phyloP scores from a whole-genome alignment of 2,797 vertebrate genomes.

The Pangasius krempfi region DNA sequence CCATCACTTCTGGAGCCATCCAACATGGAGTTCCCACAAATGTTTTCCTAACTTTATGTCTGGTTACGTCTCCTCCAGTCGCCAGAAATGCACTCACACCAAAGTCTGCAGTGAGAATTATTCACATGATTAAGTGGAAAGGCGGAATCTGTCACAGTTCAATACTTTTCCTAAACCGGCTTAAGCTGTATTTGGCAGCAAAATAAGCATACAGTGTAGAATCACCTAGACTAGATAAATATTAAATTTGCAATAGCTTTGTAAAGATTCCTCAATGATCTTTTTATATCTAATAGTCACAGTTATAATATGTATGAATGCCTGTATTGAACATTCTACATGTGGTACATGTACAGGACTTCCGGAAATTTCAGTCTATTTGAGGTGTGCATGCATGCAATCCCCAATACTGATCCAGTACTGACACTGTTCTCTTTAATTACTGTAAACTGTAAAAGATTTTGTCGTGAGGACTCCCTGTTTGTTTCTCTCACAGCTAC shows the following conservation, averaged over 20 bases:
- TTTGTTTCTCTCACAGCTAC: not conserved
- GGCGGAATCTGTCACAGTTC: not conserved
- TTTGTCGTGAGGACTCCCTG: not conserved
- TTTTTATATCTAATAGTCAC: not conserved
- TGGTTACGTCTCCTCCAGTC: conserved; percentile 94
- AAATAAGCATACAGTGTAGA: not conserved
- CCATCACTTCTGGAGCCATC: conserved; percentile 99
- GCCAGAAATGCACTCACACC: conserved; percentile 96
- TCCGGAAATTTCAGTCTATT: not conserved
- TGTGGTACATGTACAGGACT: not conserved
- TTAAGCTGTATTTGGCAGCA: not conserved
- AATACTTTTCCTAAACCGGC: not conserved
- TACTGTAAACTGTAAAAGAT: not conserved
- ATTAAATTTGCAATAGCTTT: not conserved
- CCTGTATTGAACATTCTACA: not conserved
- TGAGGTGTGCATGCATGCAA: not conserved
- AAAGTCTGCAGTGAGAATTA: conserved; percentile 81
- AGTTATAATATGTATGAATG: not conserved
- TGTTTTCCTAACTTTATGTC: conserved; percentile 98
- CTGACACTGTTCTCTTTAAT: not conserved
- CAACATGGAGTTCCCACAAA: conserved; percentile 99
- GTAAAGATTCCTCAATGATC: not conserved
- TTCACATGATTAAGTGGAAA: not conserved
- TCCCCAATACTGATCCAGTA: not conserved
- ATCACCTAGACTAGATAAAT: not conserved